Conservation (phyloP, 2,113 vertebrate species). For the Chunga burmeisteri region DNA sequence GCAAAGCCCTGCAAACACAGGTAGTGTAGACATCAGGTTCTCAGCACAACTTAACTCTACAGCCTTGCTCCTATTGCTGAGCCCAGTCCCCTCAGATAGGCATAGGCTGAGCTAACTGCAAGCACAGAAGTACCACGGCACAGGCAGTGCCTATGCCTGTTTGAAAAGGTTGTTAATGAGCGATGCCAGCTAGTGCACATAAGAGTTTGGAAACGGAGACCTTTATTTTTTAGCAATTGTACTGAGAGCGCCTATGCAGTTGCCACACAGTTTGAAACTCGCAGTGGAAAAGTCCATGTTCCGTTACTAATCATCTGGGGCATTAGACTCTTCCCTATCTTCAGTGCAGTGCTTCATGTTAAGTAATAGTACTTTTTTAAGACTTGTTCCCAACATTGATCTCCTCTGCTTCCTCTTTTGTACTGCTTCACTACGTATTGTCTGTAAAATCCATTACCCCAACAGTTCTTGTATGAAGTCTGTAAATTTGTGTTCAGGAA, state of each 20-base stretch:
- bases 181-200: not conserved
- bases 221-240: not conserved
- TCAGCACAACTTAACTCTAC: not conserved
- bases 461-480: not conserved
- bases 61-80: not conserved
- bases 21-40: not conserved
- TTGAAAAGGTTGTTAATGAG: not conserved
- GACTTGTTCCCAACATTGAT: not conserved
- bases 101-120: not conserved
- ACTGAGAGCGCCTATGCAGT: rapidly evolving
- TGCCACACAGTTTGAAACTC: not conserved
- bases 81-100: not conserved
- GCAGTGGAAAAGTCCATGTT: not conserved
- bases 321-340: not conserved
- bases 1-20: not conserved
- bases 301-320: not conserved
- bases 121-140: not conserved
- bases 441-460: not conserved
- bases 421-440: not conserved
- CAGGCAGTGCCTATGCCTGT: not conserved
- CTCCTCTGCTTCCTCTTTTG: not conserved
- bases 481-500: not conserved
- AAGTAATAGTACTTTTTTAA: not conserved
- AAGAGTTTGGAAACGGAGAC: not conserved
- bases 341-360: not conserved